These are phyloP conservation scores for Euura lappo DNA, from an alignment of 1,140 invertebrate genomes.

Conservation along the genomic window DNA sequence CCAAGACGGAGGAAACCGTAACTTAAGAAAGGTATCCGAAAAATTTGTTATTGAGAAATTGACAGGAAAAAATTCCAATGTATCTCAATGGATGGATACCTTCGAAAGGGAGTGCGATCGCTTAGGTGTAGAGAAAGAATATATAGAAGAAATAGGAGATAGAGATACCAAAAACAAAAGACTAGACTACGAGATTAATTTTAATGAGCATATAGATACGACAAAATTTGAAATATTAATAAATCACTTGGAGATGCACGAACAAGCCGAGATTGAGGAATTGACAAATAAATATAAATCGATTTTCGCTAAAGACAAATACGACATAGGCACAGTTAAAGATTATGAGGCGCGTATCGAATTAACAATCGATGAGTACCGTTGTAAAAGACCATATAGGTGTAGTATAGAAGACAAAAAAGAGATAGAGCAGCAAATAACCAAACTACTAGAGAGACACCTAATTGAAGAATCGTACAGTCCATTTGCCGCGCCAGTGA, in stretches of 20 bases:
- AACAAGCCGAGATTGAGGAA: constrained; percentile 34
- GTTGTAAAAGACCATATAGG: constrained; percentile 40
- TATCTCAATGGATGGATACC: no score
- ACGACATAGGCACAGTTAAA: constrained; percentile 31
- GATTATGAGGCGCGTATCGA: constrained; percentile 43
- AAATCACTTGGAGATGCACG: constrained; percentile 35
- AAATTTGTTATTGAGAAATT: neutral
- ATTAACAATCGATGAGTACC: constrained; percentile 38
- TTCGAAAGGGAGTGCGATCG: no score
- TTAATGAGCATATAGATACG: constrained; percentile 42
- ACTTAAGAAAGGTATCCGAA: neutral
- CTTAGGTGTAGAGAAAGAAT: no score
- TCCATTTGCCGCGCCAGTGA: constrained; percentile 41
- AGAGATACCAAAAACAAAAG: no score
- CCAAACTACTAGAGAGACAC: constrained; percentile 34
- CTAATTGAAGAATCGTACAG: constrained; percentile 43
- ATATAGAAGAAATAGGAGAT: no score
- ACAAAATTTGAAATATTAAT: constrained; percentile 35
- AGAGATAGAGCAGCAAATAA: constrained; percentile 42
- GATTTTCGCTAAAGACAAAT: constrained; percentile 42
- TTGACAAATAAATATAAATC: constrained; percentile 36
- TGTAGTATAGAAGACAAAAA: constrained; percentile 37
- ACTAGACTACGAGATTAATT: constrained; percentile 33
- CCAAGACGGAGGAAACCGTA: neutral
- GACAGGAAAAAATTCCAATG: neutral